Conservation (phyloP, 2,797 vertebrate species). For the Buceros bicornis region DNA sequence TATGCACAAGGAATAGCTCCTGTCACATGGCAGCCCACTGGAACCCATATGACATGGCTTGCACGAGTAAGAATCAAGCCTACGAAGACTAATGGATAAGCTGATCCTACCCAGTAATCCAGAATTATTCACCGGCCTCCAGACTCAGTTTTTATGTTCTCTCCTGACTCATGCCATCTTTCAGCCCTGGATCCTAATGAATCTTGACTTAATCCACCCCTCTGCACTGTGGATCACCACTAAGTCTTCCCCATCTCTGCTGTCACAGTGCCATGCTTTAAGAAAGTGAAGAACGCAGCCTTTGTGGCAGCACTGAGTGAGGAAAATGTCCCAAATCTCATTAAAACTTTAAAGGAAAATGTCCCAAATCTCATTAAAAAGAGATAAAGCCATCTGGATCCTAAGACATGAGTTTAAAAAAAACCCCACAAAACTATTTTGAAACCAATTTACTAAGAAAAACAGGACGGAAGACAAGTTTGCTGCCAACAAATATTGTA, state of each 20-base stretch:
- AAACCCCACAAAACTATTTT: slow-evolving; percentile 13
- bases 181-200: background rate
- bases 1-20: background rate
- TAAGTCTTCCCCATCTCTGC: background rate
- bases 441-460: slow-evolving; percentile 47
- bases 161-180: background rate
- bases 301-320: background rate
- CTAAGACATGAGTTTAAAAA: background rate
- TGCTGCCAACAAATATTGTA: slow-evolving; percentile 40
- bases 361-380: slow-evolving; percentile 47
- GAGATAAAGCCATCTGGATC: slow-evolving; percentile 48
- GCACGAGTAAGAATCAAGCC: background rate
- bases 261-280: background rate
- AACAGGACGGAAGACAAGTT: slow-evolving; percentile 47
- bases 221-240: background rate
- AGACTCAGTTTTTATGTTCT: background rate
- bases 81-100: background rate
- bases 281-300: background rate
- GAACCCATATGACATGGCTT: background rate
- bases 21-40: background rate
- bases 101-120: background rate
- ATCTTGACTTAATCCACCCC: background rate
- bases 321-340: slow-evolving; percentile 20
- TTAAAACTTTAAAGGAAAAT: slow-evolving; percentile 19
- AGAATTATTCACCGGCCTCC: background rate